Evolutionary conservation across 2,888 invertebrate genomes (phyloP), one percentile per base, ranked within the genome.

Genomic region (Prosapia bicincta): DNA sequence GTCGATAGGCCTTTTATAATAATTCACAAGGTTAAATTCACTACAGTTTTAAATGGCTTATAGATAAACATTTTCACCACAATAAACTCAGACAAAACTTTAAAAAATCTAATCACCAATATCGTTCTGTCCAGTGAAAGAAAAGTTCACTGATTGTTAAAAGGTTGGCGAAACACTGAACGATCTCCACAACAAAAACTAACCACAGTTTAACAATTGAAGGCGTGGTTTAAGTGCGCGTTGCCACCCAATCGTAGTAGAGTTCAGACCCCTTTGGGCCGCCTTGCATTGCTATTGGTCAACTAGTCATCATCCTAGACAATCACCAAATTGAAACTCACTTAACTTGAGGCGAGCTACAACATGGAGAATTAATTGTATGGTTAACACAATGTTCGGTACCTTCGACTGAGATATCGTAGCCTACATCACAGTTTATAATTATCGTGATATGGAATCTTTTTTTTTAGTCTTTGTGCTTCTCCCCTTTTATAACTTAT

Each of bases 261-360:
- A 28, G 25, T 26, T 20, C 30, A 43, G 71, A 67, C 70, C 66
- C 70, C 43, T 26, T 66, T 73, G 69, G 69, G 26, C 74, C 74
- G 71, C 73, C 74, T 32, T 65, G 66, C 32, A 25, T 25, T 26
- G 28, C 73, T 68, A 76, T 76, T 76, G 76, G 76, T 43, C 76
- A 66, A 26, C 76, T 65, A 32, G 67, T 68, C 73, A 74, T 74
- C 73, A 67, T 67, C 54, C 67, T 71, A 32, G 70, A 76, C 76
- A 76, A 76, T 76, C 76, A 69, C 69, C 38, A 76, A 76, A 76
- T 76, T 76, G 76, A 76, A 76, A 72, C 76, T 74, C 76, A 76
- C 76, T 76, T 76, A 76, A 76, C 76, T 76, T 76, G 76, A 76
- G 72, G 76, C 76, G 26, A 32, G 76, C 72, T 66, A 67, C 76